Base-by-base conservation (phyloP, 2,113 vertebrate genomes). In the Eudyptes chrysolophus region DNA sequence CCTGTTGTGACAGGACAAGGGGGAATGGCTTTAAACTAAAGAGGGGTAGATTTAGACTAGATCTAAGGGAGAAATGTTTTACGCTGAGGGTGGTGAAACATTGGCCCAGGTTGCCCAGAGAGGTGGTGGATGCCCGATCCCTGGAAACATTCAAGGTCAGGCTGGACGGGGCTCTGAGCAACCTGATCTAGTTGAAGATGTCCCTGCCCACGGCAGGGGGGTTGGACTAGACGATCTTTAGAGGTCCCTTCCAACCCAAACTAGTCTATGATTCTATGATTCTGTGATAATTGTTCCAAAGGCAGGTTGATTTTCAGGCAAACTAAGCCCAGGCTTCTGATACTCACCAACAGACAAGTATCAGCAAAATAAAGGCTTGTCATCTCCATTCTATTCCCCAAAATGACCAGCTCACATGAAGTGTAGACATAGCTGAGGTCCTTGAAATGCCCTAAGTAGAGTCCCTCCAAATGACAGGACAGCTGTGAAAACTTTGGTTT, bases 41-140 rank as follows among this genome's bases (percentile, higher is more conserved):
- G 25, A 3, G 16, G 6, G 14, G 14, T 7, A 14, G 19, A 34
- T 57, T 81, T 18, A 44, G 30, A 44, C 12, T 71, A 32, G 7
- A n/a, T 49, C 8, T 2, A 48, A 64, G 8, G 15, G 30, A 51
- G 21, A 11, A 5, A 19, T 34, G 11, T 58, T 60, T 65, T 40
- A 22, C 1, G 0, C 0, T 46, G 6, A 60, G 10, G 5, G 6
- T 61, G 13, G 2, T 85, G 42, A 68, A 48, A 48, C 22, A 30
- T 0, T 1, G 32, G 21, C 3, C 14, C 11, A 42, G 29, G 46
- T 46, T 71, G 6, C 16, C 16, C 42, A 10, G 29, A 57, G 32
- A 16, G 7, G 13, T 29, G 3, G 13, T 77, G 6, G 13, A 36
- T 62, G 13, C 21, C 9, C 3, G 38, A 15, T 48, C 19, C 22